These are phyloP conservation scores for Channa argus DNA, from an alignment of 2,113 vertebrate species.

Conservation along the genomic window DNA sequence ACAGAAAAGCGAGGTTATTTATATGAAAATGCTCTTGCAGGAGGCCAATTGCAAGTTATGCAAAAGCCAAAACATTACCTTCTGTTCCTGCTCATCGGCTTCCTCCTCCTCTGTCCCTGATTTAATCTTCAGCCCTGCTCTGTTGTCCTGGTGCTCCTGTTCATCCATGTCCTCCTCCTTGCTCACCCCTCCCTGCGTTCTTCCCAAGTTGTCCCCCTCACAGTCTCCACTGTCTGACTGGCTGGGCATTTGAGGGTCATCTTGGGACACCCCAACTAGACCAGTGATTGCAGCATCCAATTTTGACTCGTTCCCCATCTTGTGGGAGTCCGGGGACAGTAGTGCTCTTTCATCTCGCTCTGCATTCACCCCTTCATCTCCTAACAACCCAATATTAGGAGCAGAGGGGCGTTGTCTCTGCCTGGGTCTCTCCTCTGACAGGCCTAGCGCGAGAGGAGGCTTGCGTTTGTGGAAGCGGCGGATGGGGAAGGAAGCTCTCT, in stretches of 20 bases:
- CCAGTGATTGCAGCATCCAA: constrained; percentile 68
- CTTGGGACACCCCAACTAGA: constrained; percentile 80
- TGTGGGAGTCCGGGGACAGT: constrained; percentile 92
- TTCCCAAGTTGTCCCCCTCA: constrained; percentile 59
- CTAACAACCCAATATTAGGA: constrained; percentile 83
- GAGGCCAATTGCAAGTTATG: neutral
- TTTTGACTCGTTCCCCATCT: constrained; percentile 90
- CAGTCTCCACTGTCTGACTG: constrained; percentile 90
- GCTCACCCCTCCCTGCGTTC: constrained; percentile 70
- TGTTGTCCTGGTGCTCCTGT: constrained; percentile 75
- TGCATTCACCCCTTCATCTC: constrained; percentile 66
- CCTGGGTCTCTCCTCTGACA: constrained; percentile 88
- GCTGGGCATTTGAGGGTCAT: constrained; percentile 95
- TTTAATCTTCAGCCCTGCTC: constrained; percentile 79
- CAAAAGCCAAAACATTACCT: constrained; percentile 68
- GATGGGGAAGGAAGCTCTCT: constrained; percentile 88
- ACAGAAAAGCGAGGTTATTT: neutral
- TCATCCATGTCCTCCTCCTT: constrained; percentile 81
- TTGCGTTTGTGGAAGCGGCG: constrained; percentile 95
- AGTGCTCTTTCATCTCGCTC: constrained; percentile 77
- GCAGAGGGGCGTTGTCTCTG: constrained; percentile 86
- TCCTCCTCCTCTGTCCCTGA: constrained; percentile 82
- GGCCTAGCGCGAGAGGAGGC: constrained; percentile 80
- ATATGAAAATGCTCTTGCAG: neutral
- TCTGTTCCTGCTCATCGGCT: constrained; percentile 83